These are phyloP conservation scores for Ancistrus triradiatus DNA, from an alignment of 2,113 vertebrate genomes.

Conservation along the genomic window DNA sequence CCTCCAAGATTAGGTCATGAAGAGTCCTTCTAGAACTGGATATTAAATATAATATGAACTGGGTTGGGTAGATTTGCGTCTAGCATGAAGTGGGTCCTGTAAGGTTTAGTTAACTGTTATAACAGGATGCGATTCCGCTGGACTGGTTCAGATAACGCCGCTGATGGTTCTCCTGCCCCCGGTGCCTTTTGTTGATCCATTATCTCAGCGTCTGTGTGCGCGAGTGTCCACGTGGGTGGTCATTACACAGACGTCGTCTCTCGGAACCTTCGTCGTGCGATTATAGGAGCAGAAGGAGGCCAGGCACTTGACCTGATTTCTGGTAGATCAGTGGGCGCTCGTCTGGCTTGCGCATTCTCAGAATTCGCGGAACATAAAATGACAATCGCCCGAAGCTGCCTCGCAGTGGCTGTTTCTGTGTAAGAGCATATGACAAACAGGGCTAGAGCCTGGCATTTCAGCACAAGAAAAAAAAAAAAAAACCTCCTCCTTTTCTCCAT, in stretches of 20 bases:
- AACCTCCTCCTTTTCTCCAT: conserved; percentile 35
- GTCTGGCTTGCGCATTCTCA: conserved; percentile 80
- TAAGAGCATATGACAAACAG: conserved; percentile 86
- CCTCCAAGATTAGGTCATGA: no score
- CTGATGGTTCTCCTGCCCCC: conserved; percentile 11
- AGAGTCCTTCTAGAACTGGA: no score
- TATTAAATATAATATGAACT: no score
- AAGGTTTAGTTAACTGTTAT: no score
- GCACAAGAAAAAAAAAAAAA: conserved; percentile 33
- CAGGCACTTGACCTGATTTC: conserved; percentile 88
- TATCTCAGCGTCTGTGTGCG: conserved; percentile 1
- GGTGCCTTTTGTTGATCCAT: conserved; percentile 9
- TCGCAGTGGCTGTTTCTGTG: conserved; percentile 82
- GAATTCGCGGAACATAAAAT: conserved; percentile 89
- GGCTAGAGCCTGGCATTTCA: conserved; percentile 43
- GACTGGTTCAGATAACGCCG: conserved; percentile 1
- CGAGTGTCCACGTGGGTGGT: conserved; percentile 19
- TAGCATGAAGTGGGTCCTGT: no score
- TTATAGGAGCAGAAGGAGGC: conserved; percentile 23
- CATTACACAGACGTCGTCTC: conserved; percentile 56
- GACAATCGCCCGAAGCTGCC: conserved; percentile 93
- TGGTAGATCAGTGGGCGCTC: conserved; percentile 90
- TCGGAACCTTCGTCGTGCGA: no score
- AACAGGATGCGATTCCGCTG: no score
- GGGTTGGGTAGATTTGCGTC: no score